Conservation (phyloP, 2,113 vertebrate genomes). For the Psilopsiagon aurifrons region DNA sequence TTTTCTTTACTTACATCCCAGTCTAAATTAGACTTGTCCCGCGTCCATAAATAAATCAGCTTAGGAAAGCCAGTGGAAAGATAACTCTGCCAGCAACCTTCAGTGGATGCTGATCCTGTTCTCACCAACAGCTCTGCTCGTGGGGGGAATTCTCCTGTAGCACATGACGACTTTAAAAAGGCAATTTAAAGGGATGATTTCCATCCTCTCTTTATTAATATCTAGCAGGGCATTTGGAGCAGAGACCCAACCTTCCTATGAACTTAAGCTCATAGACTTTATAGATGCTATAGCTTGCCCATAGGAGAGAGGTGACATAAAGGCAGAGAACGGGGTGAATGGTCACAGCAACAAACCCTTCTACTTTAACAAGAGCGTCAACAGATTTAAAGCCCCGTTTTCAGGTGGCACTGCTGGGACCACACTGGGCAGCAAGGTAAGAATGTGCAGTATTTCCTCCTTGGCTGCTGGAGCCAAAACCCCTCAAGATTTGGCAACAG, state of each 20-base stretch:
- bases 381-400: neutral
- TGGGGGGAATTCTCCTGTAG: neutral
- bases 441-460: neutral
- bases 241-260: neutral
- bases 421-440: neutral
- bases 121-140: neutral
- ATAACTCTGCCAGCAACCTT: conserved; percentile 41
- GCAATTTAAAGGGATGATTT: conserved; percentile 24
- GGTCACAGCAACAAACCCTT: neutral
- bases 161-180: neutral
- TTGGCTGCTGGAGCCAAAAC: neutral
- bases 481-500: neutral
- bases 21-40: conserved; percentile 15
- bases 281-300: neutral
- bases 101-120: neutral
- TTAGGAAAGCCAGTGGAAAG: conserved; percentile 53
- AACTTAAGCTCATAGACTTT: neutral
- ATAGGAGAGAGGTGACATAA: neutral
- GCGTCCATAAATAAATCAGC: conserved; percentile 59
- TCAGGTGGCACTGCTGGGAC: neutral
- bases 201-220: conserved; percentile 32
- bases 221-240: neutral
- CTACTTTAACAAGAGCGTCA: neutral
- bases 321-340: neutral
- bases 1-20: conserved; percentile 20